These are phyloP conservation scores for Oncorhynchus tshawytscha DNA, from an alignment of 2,113 vertebrate genomes.

Conservation along the genomic window DNA sequence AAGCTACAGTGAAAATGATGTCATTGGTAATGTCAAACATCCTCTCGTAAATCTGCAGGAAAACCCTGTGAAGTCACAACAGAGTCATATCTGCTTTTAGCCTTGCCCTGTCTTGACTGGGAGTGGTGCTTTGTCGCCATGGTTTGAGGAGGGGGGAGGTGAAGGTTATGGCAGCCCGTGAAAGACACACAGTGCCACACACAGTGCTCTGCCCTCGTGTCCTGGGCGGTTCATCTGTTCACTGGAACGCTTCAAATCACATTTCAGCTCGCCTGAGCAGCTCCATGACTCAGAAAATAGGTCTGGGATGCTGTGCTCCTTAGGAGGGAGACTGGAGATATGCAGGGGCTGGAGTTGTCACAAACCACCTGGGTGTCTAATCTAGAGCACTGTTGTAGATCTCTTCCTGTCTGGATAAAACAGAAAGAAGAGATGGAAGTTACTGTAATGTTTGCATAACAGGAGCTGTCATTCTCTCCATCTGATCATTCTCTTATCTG, in stretches of 20 bases:
- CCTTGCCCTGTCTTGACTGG: not conserved
- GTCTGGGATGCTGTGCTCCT: not conserved
- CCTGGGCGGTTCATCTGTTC: constrained; percentile 29
- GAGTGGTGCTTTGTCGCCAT: not conserved
- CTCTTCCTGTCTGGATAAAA: not conserved
- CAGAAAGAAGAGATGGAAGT: not conserved
- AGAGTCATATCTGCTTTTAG: not conserved
- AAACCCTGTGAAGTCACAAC: constrained; percentile 1
- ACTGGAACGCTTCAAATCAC: constrained; percentile 15
- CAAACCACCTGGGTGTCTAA: not conserved
- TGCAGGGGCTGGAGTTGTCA: not conserved
- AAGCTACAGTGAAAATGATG: no score
- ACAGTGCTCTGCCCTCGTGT: not conserved
- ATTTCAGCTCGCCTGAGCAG: constrained; percentile 19
- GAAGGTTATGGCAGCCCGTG: constrained; percentile 29
- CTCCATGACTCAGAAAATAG: constrained; percentile 9
- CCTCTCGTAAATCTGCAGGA: not conserved
- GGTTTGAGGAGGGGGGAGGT: constrained; percentile 8
- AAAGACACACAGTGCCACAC: constrained; percentile 19
- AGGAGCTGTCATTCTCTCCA: not conserved
- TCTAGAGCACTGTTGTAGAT: not conserved
- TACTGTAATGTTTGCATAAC: not conserved
- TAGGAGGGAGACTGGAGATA: not conserved
- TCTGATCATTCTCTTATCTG: not conserved
- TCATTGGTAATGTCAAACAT: not conserved